Conservation (phyloP, 2,797 vertebrate species). For the Microctenopoma steveboyesi region DNA sequence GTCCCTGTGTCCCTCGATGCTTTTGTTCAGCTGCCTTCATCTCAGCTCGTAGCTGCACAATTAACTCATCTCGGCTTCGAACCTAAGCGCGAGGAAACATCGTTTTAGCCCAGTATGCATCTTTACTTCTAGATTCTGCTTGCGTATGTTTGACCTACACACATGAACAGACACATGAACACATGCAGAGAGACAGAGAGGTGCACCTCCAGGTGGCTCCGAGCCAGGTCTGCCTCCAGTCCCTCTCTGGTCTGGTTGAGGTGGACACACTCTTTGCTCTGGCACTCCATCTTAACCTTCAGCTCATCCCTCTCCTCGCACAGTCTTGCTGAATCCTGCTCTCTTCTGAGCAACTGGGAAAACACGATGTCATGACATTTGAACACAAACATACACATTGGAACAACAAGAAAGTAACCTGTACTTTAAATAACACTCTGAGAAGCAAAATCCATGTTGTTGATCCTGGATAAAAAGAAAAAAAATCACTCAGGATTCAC, state of each 20-base stretch:
- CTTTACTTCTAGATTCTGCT: background rate
- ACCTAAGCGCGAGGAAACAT: conserved; percentile 47
- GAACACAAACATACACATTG: conserved; percentile 6
- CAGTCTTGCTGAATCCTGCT: conserved; percentile 35
- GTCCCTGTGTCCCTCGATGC: conserved; percentile 44
- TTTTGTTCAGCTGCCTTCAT: conserved; percentile 57
- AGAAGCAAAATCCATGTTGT: background rate
- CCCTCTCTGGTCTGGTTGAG: conserved; percentile 54
- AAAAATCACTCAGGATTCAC: conserved; percentile 2
- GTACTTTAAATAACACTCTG: background rate
- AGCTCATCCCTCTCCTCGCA: conserved; percentile 51
- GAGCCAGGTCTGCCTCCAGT: conserved; percentile 65
- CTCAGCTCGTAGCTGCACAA: conserved; percentile 64
- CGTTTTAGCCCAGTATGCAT: background rate
- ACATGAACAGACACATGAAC: conserved; percentile 11
- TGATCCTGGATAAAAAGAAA: background rate
- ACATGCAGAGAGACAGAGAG: conserved; percentile 12
- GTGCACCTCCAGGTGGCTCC: conserved; percentile 66
- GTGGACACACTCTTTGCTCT: conserved; percentile 32
- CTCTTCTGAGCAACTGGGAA: conserved; percentile 49
- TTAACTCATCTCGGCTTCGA: conserved; percentile 63
- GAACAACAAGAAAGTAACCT: background rate
- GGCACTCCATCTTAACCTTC: conserved; percentile 59
- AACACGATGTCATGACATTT: conserved; percentile 20
- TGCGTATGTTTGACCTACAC: background rate